Percentiles rank a stretch among this genome's conserved stretches.
These are phyloP conservation scores for Gopherus evgoodei DNA, from an alignment of 2,113 vertebrate species.

Conservation along the genomic window DNA sequence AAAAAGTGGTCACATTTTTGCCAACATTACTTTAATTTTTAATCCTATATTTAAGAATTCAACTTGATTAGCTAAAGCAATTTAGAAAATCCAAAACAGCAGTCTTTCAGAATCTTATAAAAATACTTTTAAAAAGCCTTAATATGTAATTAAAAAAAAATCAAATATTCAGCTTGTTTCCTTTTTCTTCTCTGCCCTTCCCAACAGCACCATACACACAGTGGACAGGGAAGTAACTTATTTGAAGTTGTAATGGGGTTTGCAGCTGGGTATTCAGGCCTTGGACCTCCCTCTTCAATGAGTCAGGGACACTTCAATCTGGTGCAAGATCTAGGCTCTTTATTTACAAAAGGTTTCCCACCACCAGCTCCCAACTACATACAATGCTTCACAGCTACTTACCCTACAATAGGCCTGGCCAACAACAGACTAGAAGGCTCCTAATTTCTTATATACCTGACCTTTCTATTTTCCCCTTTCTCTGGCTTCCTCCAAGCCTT, in stretches of 20 bases:
- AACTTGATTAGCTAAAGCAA: background rate
- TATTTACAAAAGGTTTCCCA: too few species aligned
- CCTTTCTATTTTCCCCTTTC: too few species aligned
- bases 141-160: accelerated
- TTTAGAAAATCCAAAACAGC: background rate
- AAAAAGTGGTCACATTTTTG: background rate
- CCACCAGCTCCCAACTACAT: too few species aligned
- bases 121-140: background rate
- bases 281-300: too few species aligned
- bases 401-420: too few species aligned
- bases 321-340: too few species aligned
- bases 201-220: background rate
- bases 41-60: background rate
- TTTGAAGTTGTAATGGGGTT: background rate
- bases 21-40: background rate
- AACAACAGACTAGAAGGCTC: too few species aligned
- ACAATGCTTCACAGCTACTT: too few species aligned
- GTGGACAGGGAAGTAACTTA: background rate
- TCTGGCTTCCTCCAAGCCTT: too few species aligned
- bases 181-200: background rate
- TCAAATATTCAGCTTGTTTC: background rate
- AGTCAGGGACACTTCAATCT: too few species aligned
- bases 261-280: too few species aligned
- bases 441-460: too few species aligned
- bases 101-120: background rate